Evolutionary conservation across 2,888 invertebrate genomes (phyloP), one percentile per base, ranked within the genome.

Genomic region (Stomorhina lunata): DNA sequence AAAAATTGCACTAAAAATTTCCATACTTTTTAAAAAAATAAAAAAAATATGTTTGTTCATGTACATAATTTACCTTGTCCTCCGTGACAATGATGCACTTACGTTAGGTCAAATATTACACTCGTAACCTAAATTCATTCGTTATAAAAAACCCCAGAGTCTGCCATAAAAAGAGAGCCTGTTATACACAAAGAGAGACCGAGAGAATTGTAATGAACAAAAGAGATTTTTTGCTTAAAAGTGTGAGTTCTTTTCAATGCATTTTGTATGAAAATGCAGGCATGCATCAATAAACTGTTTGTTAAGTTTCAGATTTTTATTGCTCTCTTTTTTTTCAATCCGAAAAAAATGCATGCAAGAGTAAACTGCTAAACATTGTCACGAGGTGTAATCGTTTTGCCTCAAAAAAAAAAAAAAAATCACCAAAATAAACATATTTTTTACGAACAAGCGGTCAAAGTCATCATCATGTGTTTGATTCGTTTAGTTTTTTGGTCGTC

Each of bases 71-170:
- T 79, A 82, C 82, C 82, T 82, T 82, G 79, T 76, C 82, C 82
- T 82, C 59, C 65, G 75, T 73, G 65, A 82, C 79, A 79, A 79
- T 82, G 82, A 79, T 82, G 82, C 82, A 82, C 79, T 82, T 82
- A 71, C 75, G 82, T 82, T 76, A 82, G 82, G 82, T 82, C 82
- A 82, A 82, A 82, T 82, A 79, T 79, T 79, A 79, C 79, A 82
- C 82, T 82, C 82, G 79, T 82, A 82, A 82, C 82, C 82, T 82
- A 82, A 82, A 82, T 82, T 76, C 79, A 59, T 71, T 76, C 79
- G 65, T 71, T 71, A 80, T 57, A 68, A 25, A 15, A 65, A 22
- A 29, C 15, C 68, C 29, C 25, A 68, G 12, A 22, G 43, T 15
- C 22, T 6, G n/a, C 22, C 27, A 15, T 12, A 59, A n/a, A 27